phyloP scores from a whole-genome alignment of 2,113 vertebrate genomes.

The Arizona elegans region DNA sequence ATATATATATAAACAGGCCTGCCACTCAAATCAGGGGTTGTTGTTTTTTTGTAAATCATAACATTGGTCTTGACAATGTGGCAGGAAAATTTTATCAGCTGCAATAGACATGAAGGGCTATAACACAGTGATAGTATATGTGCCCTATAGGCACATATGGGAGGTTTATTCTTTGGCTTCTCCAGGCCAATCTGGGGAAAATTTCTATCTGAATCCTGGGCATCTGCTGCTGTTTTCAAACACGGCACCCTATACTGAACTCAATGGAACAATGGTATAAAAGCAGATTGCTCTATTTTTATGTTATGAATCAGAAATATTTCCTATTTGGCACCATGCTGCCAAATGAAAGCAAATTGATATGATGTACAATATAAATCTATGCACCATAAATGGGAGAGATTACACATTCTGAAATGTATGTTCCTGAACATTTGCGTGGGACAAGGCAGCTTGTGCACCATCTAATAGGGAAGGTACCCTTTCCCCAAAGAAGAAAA shows the following conservation, averaged over 20 bases:
- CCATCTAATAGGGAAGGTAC: background rate
- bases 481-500: background rate
- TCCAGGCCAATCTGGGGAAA: background rate
- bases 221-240: background rate
- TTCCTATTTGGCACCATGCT: background rate
- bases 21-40: background rate
- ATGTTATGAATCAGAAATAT: background rate
- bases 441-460: background rate
- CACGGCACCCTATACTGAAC: background rate
- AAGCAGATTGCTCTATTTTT: background rate
- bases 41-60: background rate
- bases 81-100: background rate
- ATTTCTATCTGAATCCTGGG: background rate
- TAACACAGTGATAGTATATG: background rate
- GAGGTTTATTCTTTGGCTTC: background rate
- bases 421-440: background rate
- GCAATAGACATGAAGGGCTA: background rate
- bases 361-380: background rate
- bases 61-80: background rate
- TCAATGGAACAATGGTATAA: background rate
- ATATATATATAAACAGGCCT: background rate
- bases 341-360: background rate
- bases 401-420: background rate
- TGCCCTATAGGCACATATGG: background rate
- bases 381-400: background rate